phyloP scores from a whole-genome alignment of 2,888 invertebrate genomes.

The Julus scandinavius region DNA sequence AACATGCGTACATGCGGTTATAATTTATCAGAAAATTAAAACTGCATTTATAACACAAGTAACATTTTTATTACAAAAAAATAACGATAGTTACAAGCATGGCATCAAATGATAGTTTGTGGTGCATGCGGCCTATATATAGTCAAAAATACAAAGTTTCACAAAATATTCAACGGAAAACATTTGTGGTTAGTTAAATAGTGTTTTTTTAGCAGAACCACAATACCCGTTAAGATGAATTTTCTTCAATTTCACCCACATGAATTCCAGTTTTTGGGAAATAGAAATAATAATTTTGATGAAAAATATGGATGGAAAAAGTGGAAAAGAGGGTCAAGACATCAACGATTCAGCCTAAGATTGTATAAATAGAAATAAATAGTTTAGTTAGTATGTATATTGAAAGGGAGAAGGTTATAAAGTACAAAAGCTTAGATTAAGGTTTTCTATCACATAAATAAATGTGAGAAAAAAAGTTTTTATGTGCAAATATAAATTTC shows the following conservation, averaged over 20 bases:
- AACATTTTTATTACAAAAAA: constrained; percentile 34
- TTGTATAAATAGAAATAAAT: background rate
- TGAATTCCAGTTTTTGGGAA: background rate
- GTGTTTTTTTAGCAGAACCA: background rate
- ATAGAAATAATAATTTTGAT: background rate
- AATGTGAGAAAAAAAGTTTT: no score
- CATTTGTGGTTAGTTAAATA: background rate
- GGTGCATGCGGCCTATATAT: background rate
- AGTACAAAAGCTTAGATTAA: background rate
- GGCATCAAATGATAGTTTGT: constrained; percentile 11
- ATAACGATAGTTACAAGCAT: constrained; percentile 10
- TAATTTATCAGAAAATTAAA: background rate
- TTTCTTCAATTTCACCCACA: background rate
- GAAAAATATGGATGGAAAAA: background rate
- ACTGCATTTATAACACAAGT: background rate
- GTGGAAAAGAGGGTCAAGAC: background rate
- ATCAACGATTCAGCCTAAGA: background rate
- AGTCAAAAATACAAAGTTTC: background rate
- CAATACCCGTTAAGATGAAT: constrained; percentile 37
- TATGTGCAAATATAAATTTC: no score
- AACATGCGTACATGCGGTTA: no score
- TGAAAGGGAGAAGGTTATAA: background rate
- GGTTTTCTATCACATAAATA: background rate
- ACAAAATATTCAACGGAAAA: background rate
- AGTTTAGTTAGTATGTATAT: background rate